A percentile compares a stretch with the other conserved stretches of the same genome.
Conservation (phyloP, 2,797 vertebrate species). For the Ceryle rudis region DNA sequence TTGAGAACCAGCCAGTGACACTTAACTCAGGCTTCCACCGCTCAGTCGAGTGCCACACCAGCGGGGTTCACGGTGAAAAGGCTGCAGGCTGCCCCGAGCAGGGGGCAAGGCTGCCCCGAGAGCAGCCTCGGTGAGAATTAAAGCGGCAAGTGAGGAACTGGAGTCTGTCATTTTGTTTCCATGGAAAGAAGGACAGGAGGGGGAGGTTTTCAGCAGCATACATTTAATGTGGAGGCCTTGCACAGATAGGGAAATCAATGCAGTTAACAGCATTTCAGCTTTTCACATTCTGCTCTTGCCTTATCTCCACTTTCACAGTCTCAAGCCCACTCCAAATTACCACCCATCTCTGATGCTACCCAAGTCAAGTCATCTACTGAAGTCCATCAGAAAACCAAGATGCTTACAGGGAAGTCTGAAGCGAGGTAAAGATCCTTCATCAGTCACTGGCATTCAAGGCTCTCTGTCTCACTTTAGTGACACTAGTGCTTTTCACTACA, state of each 20-base stretch:
- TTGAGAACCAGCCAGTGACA: slow-evolving; percentile 49
- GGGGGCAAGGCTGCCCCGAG: background rate
- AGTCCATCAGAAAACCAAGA: background rate
- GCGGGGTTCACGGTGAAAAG: background rate
- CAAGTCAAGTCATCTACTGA: background rate
- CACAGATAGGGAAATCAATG: background rate
- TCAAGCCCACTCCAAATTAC: background rate
- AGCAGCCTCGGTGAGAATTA: background rate
- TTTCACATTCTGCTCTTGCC: background rate
- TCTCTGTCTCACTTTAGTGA: background rate
- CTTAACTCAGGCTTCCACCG: background rate
- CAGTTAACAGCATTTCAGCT: background rate
- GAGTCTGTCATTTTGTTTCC: background rate
- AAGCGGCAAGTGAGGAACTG: background rate
- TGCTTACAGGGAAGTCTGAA: background rate
- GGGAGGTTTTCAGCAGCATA: background rate
- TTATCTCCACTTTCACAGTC: background rate
- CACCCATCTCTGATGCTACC: background rate
- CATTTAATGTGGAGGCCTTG: background rate
- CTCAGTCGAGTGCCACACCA: background rate
- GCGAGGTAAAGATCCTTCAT: rapidly evolving
- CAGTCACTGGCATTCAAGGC: background rate
- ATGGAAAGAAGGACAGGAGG: background rate
- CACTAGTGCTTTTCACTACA: background rate
- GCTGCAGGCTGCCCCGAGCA: background rate